phyloP scores from a whole-genome alignment of 2,888 invertebrate genomes.

The Andrena haemorrhoa region DNA sequence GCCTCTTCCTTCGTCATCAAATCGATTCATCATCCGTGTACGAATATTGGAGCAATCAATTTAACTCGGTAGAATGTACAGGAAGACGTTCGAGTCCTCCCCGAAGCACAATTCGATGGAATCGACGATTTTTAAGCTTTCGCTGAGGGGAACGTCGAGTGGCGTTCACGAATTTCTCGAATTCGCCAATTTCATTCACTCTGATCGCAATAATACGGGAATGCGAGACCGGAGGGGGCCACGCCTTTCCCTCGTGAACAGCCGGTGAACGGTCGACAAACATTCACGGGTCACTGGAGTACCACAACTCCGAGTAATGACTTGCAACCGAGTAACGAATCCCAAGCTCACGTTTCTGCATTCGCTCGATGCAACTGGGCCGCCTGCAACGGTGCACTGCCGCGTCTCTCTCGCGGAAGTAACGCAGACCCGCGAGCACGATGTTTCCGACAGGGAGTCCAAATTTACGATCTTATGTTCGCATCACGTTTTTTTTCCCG shows the following conservation, averaged over 20 bases:
- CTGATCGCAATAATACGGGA: slow-evolving; percentile 73
- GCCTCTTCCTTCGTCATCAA: too few species aligned
- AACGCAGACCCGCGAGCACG: slow-evolving; percentile 42
- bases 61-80: too few species aligned
- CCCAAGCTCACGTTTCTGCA: slow-evolving; percentile 60
- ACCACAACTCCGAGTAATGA: slow-evolving; percentile 72
- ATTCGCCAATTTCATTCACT: slow-evolving; percentile 66
- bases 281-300: slow-evolving; percentile 84
- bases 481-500: background rate
- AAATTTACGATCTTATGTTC: slow-evolving; percentile 14
- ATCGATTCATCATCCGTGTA: too few species aligned
- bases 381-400: slow-evolving; percentile 24
- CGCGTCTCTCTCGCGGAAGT: slow-evolving; percentile 65
- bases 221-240: slow-evolving; percentile 78
- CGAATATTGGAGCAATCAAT: too few species aligned
- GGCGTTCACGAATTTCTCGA: slow-evolving; percentile 52
- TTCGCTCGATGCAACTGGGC: slow-evolving; percentile 23
- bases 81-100: too few species aligned
- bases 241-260: slow-evolving; percentile 82
- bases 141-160: background rate
- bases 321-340: slow-evolving; percentile 66
- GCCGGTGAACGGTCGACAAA: slow-evolving; percentile 81
- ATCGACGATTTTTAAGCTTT: background rate
- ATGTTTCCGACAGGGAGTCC: slow-evolving; percentile 51
- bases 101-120: background rate